Conservation (phyloP, 2,113 vertebrate genomes). For the Sisor rabdophorus region DNA sequence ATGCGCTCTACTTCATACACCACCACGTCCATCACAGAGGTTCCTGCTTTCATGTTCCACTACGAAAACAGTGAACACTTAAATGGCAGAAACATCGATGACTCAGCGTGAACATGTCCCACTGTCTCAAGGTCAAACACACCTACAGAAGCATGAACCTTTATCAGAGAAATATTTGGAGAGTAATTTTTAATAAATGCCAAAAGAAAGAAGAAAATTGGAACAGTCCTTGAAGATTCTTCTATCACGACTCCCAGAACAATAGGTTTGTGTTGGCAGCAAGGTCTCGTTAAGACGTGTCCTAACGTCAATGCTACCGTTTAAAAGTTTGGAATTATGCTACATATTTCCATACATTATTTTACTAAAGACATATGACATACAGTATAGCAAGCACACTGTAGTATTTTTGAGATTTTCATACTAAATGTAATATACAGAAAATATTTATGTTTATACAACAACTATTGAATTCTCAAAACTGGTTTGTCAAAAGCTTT, state of each 20-base stretch:
- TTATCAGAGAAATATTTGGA: background rate
- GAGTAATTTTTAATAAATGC: background rate
- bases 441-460: background rate
- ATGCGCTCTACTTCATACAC: constrained; percentile 82
- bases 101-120: constrained; percentile 75
- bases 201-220: background rate
- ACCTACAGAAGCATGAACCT: constrained; percentile 63
- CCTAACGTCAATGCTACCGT: constrained; percentile 27
- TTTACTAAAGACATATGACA: background rate
- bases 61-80: constrained; percentile 77
- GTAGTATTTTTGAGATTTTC: background rate
- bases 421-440: background rate
- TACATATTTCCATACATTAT: background rate
- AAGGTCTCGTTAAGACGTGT: constrained; percentile 11
- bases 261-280: constrained; percentile 31
- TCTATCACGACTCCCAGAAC: constrained; percentile 16
- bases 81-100: constrained; percentile 72
- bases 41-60: constrained; percentile 81
- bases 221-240: constrained; percentile 28
- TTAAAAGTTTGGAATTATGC: constrained; percentile 28
- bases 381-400: background rate
- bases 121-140: constrained; percentile 76
- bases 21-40: constrained; percentile 81
- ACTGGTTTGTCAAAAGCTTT: background rate
- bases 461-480: constrained; percentile 1